A percentile compares a stretch with the other conserved stretches of the same genome.
Conservation (phyloP, 2,113 vertebrate species). For the Tachysurus fulvidraco region DNA sequence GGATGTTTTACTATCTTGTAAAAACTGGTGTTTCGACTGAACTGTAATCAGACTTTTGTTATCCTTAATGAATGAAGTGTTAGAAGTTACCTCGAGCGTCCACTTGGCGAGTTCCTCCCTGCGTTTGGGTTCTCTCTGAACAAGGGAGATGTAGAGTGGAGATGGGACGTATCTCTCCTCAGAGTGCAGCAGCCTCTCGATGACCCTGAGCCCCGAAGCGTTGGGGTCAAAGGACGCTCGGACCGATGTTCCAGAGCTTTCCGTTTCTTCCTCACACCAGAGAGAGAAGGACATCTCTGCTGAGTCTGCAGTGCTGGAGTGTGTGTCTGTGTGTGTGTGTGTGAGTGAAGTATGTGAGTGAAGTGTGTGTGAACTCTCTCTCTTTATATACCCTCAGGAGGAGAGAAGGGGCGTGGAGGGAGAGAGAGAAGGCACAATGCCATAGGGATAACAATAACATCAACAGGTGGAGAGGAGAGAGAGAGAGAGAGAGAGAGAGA, state of each 20-base stretch:
- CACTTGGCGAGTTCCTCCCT: conserved; percentile 76
- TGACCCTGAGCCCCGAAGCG: conserved; percentile 70
- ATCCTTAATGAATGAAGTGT: neutral
- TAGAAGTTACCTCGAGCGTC: conserved; percentile 72
- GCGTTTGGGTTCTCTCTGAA: conserved; percentile 72
- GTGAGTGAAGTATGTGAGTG: neutral
- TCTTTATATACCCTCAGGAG: conserved; percentile 65
- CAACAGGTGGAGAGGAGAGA: conserved; percentile 76
- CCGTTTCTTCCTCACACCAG: conserved; percentile 75
- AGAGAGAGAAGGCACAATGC: conserved; percentile 63
- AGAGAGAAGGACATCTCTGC: conserved; percentile 67
- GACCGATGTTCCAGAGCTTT: conserved; percentile 48
- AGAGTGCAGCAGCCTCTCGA: conserved; percentile 70
- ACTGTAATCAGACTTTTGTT: neutral
- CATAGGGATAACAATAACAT: conserved; percentile 63
- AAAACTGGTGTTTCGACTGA: neutral
- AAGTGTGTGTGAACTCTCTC: conserved; percentile 38
- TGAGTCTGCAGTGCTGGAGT: conserved; percentile 38
- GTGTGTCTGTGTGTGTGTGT: neutral
- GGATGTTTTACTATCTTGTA: neutral
- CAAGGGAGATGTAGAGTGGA: conserved; percentile 67
- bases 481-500: conserved; percentile 21
- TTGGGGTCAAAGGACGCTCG: conserved; percentile 74
- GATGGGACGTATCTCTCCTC: conserved; percentile 76
- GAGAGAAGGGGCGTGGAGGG: conserved; percentile 47